phyloP scores from a whole-genome alignment of 2,797 vertebrate genomes.

The Setipinna tenuifilis region DNA sequence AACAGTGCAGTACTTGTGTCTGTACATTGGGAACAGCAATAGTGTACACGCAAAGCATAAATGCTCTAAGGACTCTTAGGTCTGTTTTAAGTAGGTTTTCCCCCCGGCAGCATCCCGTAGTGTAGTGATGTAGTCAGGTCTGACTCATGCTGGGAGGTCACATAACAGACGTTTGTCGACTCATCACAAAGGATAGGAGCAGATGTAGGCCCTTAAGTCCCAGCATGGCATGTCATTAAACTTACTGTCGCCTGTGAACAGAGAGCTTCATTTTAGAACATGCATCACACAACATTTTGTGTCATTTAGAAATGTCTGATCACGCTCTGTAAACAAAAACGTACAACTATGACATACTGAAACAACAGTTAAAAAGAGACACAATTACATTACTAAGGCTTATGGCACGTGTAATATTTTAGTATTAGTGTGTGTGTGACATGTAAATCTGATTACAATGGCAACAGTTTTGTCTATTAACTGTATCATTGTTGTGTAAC shows the following conservation, averaged over 20 bases:
- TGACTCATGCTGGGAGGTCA: background rate
- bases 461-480: background rate
- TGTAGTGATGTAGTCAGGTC: background rate
- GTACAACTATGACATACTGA: background rate
- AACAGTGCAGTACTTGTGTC: background rate
- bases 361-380: background rate
- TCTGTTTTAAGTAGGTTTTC: background rate
- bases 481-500: background rate
- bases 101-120: background rate
- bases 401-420: too few species aligned
- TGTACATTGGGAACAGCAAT: background rate
- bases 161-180: background rate
- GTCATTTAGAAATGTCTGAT: background rate
- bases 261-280: conserved; percentile 6
- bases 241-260: conserved; percentile 61
- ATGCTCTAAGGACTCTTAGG: background rate
- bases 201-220: conserved; percentile 63
- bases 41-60: background rate
- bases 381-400: background rate
- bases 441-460: background rate
- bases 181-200: conserved; percentile 54
- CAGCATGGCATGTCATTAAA: conserved; percentile 68
- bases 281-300: background rate
- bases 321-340: background rate
- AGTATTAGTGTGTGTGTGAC: background rate